A percentile compares a stretch with the other conserved stretches of the same genome.
Evolutionary conservation across 2,888 invertebrate species (phyloP).

Genomic region (Drosophila demipolita): DNA sequence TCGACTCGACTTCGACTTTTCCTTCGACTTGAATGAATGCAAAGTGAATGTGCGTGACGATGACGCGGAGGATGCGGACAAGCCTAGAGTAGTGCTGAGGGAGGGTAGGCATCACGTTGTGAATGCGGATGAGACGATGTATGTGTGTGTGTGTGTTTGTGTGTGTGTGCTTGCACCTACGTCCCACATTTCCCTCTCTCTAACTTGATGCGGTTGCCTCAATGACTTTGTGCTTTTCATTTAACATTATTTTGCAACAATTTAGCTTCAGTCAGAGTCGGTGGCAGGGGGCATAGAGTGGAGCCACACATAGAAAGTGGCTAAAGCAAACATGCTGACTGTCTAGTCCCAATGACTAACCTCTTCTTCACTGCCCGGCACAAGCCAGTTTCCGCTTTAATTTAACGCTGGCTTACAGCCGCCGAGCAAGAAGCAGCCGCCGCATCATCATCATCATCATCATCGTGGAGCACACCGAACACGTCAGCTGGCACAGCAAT

Average conservation of each 20-base stretch:
- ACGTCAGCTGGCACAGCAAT: conserved; percentile 68
- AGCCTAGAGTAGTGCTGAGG: neutral
- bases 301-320: conserved; percentile 62
- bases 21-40: conserved; percentile 68
- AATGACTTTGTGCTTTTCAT: conserved; percentile 82
- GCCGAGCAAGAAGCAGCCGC: conserved; percentile 20
- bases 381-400: conserved; percentile 78
- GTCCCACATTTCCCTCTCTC: neutral
- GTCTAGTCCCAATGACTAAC: conserved; percentile 4
- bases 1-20: conserved; percentile 23
- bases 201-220: conserved; percentile 32
- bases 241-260: conserved; percentile 78
- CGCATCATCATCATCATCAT: conserved; percentile 17
- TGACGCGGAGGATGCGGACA: conserved; percentile 52
- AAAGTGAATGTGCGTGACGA: conserved; percentile 78
- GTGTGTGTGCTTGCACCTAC: conserved; percentile 14
- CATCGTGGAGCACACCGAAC: conserved; percentile 5
- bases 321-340: conserved; percentile 67
- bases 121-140: conserved; percentile 36
- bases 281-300: conserved; percentile 39
- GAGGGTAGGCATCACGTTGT: conserved; percentile 21
- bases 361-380: conserved; percentile 23
- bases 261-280: conserved; percentile 43
- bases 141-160: neutral
- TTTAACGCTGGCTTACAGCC: conserved; percentile 69